phyloP scores from a whole-genome alignment of 1,140 invertebrate genomes.

The Brachionus sp. region DNA sequence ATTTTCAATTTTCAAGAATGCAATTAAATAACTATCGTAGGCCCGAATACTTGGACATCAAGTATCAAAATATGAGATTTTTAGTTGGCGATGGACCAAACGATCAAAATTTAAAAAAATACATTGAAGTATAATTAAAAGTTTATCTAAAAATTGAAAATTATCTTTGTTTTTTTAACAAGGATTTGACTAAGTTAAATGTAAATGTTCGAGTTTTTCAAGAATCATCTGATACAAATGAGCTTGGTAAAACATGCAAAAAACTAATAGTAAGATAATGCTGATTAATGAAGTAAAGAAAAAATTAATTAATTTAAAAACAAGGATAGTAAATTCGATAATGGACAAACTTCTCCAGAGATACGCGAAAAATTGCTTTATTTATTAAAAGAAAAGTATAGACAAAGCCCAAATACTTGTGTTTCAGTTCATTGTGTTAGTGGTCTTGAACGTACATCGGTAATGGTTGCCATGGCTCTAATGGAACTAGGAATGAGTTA shows the following conservation, averaged over 20 bases:
- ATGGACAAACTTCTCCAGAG: constrained; percentile 61
- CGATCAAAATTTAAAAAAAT: constrained; percentile 82
- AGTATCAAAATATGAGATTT: constrained; percentile 90
- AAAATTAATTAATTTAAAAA: not conserved
- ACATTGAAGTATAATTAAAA: constrained; percentile 64
- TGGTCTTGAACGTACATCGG: constrained; percentile 85
- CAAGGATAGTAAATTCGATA: constrained; percentile 62
- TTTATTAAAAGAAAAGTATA: constrained; percentile 66
- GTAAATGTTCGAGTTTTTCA: constrained; percentile 90
- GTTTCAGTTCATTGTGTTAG: constrained; percentile 95
- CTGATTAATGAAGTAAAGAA: not conserved
- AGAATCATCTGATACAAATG: constrained; percentile 84
- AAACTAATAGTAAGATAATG: constrained; percentile 64
- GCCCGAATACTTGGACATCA: constrained; percentile 84
- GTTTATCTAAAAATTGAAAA: not conserved
- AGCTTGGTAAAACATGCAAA: constrained; percentile 78
- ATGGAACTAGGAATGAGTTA: constrained; percentile 94
- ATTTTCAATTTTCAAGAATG: not conserved
- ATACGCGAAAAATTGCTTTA: constrained; percentile 90
- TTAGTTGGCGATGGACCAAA: constrained; percentile 93
- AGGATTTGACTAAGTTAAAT: constrained; percentile 88
- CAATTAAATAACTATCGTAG: not conserved
- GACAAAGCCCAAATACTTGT: constrained; percentile 77
- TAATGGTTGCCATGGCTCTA: constrained; percentile 87
- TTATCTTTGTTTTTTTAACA: not conserved